A percentile compares a stretch with the other conserved stretches of the same genome.
Conservation (phyloP, 2,113 vertebrate species). For the Halichoerus grypus region DNA sequence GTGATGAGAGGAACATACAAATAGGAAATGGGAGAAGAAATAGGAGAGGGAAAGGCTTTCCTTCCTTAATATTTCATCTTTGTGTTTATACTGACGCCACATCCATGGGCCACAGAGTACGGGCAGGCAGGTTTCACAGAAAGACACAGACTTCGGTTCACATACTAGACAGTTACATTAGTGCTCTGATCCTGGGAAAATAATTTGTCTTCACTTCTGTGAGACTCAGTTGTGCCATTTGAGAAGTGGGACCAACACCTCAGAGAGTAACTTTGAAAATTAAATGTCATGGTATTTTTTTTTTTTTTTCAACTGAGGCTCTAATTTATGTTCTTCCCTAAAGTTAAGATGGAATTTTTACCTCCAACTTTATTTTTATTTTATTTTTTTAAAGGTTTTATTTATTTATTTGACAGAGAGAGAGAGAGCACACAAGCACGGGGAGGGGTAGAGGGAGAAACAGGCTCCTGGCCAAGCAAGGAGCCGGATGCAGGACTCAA, state of each 20-base stretch:
- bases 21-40: not conserved
- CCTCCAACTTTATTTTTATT: too few relatives aligned
- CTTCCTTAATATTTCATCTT: not conserved
- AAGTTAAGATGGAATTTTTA: not conserved
- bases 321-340: not conserved
- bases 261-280: not conserved
- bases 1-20: not conserved
- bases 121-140: not conserved
- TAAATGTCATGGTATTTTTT: not conserved
- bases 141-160: not conserved
- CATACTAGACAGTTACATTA: not conserved
- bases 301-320: not conserved
- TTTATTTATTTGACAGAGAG: not conserved
- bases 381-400: not conserved
- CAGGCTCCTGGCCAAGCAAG: too few relatives aligned
- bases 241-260: not conserved
- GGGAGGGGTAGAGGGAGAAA: too few relatives aligned
- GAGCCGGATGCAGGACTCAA: not conserved
- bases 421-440: too few relatives aligned
- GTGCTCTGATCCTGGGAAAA: not conserved
- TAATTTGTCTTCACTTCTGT: not conserved
- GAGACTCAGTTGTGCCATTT: not conserved
- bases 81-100: not conserved
- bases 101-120: not conserved
- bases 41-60: not conserved